phyloP scores from a whole-genome alignment of 2,888 invertebrate species.

The Amphiduros pacificus region DNA sequence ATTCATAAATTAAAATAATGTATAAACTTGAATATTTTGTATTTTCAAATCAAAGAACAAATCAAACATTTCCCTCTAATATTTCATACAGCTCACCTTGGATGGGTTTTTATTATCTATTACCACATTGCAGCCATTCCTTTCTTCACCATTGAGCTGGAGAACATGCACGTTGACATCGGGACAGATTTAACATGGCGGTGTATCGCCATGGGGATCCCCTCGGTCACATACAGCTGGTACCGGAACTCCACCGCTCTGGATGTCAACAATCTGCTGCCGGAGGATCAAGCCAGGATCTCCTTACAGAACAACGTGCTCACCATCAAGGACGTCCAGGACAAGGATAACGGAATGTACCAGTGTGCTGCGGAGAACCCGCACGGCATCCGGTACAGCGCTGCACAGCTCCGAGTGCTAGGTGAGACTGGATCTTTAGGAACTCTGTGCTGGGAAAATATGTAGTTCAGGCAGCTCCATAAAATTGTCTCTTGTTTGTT shows the following conservation, averaged over 20 bases:
- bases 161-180: conserved; percentile 46
- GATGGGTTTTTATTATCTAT: too few species aligned
- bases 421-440: conserved; percentile 63
- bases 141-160: conserved; percentile 46
- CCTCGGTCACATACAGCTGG: conserved; percentile 43
- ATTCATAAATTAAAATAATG: background rate
- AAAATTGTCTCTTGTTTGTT: too few species aligned
- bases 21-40: background rate
- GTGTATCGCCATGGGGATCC: conserved; percentile 48
- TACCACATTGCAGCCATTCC: conserved; percentile 41
- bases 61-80: background rate
- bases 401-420: conserved; percentile 85
- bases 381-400: conserved; percentile 77
- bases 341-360: conserved; percentile 88
- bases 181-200: conserved; percentile 46
- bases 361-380: conserved; percentile 91
- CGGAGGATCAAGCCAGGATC: conserved; percentile 16
- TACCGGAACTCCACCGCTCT: conserved; percentile 37
- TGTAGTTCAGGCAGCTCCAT: too few species aligned
- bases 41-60: background rate
- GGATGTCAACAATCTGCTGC: background rate
- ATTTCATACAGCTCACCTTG: too few species aligned
- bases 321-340: conserved; percentile 35
- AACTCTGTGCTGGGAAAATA: too few species aligned
- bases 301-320: conserved; percentile 25